These are phyloP conservation scores for Spondyliosoma cantharus DNA, from an alignment of 2,797 vertebrate species.

Conservation along the genomic window DNA sequence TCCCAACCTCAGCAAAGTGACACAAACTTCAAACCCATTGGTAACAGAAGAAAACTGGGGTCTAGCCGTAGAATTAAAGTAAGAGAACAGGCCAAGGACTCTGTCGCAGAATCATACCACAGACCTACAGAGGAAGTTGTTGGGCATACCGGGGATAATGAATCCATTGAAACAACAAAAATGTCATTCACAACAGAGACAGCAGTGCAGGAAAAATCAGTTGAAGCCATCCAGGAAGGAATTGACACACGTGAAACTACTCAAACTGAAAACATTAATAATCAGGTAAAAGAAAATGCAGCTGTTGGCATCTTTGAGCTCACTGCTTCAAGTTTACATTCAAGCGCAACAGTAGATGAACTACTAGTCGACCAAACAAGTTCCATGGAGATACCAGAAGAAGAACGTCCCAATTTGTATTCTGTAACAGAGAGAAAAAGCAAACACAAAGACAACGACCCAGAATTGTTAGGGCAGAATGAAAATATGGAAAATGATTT, in stretches of 20 bases:
- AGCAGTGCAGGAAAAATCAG: background rate
- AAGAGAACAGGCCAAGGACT: constrained; percentile 7
- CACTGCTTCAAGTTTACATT: background rate
- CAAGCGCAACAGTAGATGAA: background rate
- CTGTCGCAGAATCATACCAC: background rate
- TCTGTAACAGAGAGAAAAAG: constrained; percentile 15
- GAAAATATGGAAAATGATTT: constrained; percentile 7
- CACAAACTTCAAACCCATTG: background rate
- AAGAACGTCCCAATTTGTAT: background rate
- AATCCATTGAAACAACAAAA: background rate
- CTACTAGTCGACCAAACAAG: background rate
- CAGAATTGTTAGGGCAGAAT: constrained; percentile 4
- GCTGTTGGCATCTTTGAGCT: background rate
- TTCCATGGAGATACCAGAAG: background rate
- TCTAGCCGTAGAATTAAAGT: constrained; percentile 61
- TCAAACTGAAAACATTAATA: constrained; percentile 26
- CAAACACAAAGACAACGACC: background rate
- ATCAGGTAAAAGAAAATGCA: constrained; percentile 2
- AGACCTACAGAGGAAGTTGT: background rate
- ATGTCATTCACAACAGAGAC: background rate
- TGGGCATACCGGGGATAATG: background rate
- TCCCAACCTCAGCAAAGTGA: background rate
- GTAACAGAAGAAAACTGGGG: constrained; percentile 45
- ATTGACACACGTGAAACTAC: background rate
- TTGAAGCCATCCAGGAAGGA: constrained; percentile 16